Evolutionary conservation across 1,140 invertebrate genomes (phyloP), one percentile per base, ranked within the genome.

Genomic region (Branchinecta lindahli): DNA sequence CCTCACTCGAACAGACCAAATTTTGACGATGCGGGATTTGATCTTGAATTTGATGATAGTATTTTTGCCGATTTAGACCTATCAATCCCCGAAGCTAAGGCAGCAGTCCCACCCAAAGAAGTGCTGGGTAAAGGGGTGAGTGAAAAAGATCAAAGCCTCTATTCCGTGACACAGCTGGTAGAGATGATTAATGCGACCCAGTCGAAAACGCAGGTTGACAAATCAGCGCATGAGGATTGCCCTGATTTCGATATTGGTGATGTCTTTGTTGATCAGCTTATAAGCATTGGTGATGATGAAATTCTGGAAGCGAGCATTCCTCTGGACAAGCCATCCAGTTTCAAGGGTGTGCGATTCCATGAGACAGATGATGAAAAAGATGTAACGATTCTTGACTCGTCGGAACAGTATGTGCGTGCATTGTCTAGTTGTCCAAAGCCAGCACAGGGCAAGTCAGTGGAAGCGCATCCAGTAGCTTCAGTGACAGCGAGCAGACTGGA

Each of bases 211-310:
- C 12, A 61, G 18, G 18, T 61, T 61, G 52, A 61, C 6, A 61
- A 12, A 61, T 61, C 52, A 12, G 18, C 6, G 12, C 12, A 20
- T 61, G 52, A 61, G 6, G 52, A 61, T 15, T 3, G 12, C 12
- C 52, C 52, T 15, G 52, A 61, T 61, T 61, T 61, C 52, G 18
- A 61, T 20, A 12, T 61, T 61, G 52, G 52, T 61, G 52, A 61
- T 61, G 2, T 61, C 2, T 61, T 61, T 61, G 18, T 61, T 61
- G 52, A 61, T 15, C 52, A 61, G 18, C 52, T 61, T 15, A 15
- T 61, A 6, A 61, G 52, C 52, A 15, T 61, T 15, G 6, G 18
- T 12, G 52, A 61, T 61, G 52, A 61, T 61, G 12, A 15, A 61
- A 20, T 15, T 15, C 18, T 20, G 52, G 12, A 12, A 15, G 52